Evolutionary conservation across 1,140 invertebrate species (phyloP).

Genomic region (Cydia splendana): DNA sequence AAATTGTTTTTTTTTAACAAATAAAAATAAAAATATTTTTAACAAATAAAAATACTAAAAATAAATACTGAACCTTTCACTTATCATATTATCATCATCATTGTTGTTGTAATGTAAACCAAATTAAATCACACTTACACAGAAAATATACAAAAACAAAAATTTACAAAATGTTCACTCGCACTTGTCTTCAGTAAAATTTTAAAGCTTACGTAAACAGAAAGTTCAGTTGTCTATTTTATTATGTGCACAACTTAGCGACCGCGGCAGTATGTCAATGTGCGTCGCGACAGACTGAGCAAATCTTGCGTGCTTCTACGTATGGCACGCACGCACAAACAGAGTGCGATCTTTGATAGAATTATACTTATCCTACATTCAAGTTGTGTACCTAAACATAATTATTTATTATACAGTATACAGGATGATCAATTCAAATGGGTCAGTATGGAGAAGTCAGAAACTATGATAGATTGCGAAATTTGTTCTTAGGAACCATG

Average conservation of each 20-base stretch:
- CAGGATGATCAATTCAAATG: no score
- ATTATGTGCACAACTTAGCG: not conserved
- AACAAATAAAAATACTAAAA: not conserved
- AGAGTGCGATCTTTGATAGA: not conserved
- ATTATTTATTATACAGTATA: not conserved
- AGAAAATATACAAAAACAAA: not conserved
- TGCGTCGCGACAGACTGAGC: slow-evolving; percentile 2
- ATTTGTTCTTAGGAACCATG: no score
- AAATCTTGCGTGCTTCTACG: not conserved
- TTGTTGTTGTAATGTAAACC: not conserved
- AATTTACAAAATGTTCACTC: not conserved
- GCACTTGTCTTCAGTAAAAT: not conserved
- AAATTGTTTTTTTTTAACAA: not conserved
- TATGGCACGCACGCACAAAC: not conserved
- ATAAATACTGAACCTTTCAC: slow-evolving; percentile 6
- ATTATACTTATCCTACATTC: not conserved
- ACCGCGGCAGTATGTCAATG: not conserved
- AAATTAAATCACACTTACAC: not conserved
- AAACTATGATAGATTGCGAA: no score
- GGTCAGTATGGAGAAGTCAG: no score
- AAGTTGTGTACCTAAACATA: not conserved
- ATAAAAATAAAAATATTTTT: not conserved
- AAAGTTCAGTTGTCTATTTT: not conserved
- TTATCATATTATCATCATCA: not conserved
- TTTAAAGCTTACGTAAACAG: not conserved